These are phyloP conservation scores for Peromyscus eremicus DNA, from an alignment of 2,797 vertebrate genomes.

Conservation along the genomic window DNA sequence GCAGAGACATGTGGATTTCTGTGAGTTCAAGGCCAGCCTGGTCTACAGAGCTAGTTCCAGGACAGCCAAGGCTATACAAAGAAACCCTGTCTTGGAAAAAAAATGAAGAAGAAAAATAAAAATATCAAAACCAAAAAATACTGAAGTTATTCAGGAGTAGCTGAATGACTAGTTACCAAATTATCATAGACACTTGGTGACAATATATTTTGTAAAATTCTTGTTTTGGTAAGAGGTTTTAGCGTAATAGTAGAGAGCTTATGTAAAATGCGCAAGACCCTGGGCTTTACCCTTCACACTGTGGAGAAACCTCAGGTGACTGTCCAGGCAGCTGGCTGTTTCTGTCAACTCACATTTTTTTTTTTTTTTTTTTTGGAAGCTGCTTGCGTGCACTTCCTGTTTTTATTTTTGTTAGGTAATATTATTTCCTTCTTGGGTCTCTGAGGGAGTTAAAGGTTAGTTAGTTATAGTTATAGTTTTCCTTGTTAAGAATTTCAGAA, in stretches of 20 bases:
- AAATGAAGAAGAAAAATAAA: background rate
- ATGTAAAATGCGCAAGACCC: background rate
- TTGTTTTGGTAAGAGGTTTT: background rate
- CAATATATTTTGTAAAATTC: background rate
- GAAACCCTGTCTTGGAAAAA: background rate
- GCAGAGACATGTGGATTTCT: background rate
- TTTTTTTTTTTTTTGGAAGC: no score
- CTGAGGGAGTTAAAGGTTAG: no score
- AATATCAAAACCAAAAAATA: background rate
- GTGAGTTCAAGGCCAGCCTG: background rate
- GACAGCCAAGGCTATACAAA: background rate
- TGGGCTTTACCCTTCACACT: background rate
- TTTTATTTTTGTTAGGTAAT: no score
- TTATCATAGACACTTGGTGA: background rate
- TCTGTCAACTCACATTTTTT: no score
- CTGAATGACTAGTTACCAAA: slow-evolving; percentile 7
- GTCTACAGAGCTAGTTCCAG: background rate
- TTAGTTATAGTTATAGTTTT: no score
- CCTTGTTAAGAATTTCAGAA: no score
- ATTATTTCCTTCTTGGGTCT: no score
- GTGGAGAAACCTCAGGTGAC: no score
- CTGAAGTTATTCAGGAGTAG: background rate
- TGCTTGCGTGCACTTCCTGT: no score
- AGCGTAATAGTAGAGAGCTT: background rate
- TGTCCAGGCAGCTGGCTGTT: no score